Conservation (phyloP, 2,797 vertebrate genomes). For the Danio aesculapii region DNA sequence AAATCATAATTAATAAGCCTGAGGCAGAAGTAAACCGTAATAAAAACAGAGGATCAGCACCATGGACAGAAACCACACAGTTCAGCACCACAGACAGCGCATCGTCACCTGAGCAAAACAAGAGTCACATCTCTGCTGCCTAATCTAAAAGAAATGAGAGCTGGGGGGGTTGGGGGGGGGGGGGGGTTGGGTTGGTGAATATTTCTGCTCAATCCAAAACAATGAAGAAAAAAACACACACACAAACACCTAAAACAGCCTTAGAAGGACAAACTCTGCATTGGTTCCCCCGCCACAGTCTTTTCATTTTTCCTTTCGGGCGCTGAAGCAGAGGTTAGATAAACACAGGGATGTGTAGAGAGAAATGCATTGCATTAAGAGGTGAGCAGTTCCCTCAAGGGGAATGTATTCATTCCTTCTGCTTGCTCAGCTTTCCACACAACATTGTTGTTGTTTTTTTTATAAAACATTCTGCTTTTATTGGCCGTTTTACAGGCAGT, state of each 20-base stretch:
- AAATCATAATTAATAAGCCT: neutral
- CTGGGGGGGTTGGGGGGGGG: no score
- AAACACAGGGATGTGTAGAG: constrained; percentile 28
- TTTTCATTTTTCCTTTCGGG: constrained; percentile 25
- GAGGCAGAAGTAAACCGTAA: neutral
- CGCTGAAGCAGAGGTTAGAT: constrained; percentile 28
- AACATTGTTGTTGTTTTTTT: neutral
- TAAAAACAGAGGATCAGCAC: neutral
- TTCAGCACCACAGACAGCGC: constrained; percentile 36
- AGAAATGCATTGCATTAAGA: constrained; percentile 40
- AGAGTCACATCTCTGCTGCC: neutral
- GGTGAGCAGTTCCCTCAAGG: constrained; percentile 5
- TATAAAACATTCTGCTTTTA: constrained; percentile 40
- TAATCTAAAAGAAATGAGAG: neutral
- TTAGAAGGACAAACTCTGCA: neutral
- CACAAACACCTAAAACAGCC: neutral
- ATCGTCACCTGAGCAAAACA: neutral
- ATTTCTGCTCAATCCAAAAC: neutral
- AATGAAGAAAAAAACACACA: neutral
- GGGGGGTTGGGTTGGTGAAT: no score
- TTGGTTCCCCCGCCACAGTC: constrained; percentile 14
- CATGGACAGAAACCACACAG: neutral
- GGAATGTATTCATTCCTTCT: constrained; percentile 29
- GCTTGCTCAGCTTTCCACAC: constrained; percentile 29
- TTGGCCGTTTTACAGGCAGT: constrained; percentile 35